Evolutionary conservation across 2,797 vertebrate species (phyloP).

Genomic region (Chelmon rostratus): DNA sequence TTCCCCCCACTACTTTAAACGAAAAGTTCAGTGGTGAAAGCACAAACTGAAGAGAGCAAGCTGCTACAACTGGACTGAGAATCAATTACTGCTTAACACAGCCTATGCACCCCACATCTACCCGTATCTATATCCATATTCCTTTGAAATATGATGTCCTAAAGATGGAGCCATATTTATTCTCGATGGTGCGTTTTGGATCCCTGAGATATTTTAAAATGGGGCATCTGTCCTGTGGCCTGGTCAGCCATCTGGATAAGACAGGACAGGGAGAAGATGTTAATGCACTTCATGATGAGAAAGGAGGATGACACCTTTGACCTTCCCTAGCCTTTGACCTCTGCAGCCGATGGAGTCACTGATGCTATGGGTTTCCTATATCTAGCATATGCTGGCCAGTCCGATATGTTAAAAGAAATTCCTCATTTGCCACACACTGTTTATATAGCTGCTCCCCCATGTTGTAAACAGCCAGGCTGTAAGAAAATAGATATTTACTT

Average conservation of each 20-base stretch:
- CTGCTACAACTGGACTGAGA: slow-evolving; percentile 52
- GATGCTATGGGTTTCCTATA: slow-evolving; percentile 87
- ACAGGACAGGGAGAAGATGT: slow-evolving; percentile 82
- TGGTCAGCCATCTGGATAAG: slow-evolving; percentile 85
- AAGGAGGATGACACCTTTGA: slow-evolving; percentile 87
- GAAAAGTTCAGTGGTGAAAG: slow-evolving; percentile 29
- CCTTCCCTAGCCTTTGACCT: slow-evolving; percentile 88
- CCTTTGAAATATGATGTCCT: slow-evolving; percentile 87
- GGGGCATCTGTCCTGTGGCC: slow-evolving; percentile 81
- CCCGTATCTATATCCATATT: slow-evolving; percentile 73
- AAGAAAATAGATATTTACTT: slow-evolving; percentile 84
- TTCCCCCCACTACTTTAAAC: neutral
- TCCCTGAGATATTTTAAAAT: slow-evolving; percentile 78
- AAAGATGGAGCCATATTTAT: slow-evolving; percentile 84
- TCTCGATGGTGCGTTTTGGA: slow-evolving; percentile 82
- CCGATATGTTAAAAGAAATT: slow-evolving; percentile 85
- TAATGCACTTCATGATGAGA: slow-evolving; percentile 89
- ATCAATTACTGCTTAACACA: slow-evolving; percentile 69
- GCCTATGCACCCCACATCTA: slow-evolving; percentile 28
- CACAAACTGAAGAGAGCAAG: slow-evolving; percentile 38
- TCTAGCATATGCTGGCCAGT: slow-evolving; percentile 84
- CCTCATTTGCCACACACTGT: slow-evolving; percentile 78
- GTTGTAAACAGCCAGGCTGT: slow-evolving; percentile 77
- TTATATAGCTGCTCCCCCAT: slow-evolving; percentile 75
- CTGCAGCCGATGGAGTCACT: slow-evolving; percentile 78